Base-by-base conservation (phyloP, 2,797 vertebrate genomes). In the Onychomys torridus region DNA sequence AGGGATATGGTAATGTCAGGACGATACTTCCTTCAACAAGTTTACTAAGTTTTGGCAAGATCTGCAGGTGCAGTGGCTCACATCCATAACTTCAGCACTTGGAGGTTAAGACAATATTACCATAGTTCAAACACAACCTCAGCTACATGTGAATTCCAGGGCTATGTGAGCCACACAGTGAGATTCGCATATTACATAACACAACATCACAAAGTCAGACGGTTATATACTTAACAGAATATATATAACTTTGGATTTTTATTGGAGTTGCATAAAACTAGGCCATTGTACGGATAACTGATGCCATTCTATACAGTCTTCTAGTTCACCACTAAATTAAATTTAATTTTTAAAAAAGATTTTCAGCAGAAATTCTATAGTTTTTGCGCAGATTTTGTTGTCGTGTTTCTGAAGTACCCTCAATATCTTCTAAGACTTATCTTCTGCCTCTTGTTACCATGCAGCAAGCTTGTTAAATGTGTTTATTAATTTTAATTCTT, bases 231-330 rank as follows among this genome's bases (percentile, higher is more conserved):
- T 75, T 75, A 82, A 69, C n/a, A 84, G 23, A 57, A 78, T 37
- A 57, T 21, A 37, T 21, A 59, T 11, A 14, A 81, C 40, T 3
- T 82, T 96, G 10, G 4, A 29, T 90, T 82, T 87, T 65, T 46
- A 78, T 75, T 82, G 40, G 11, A 90, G 52, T 59, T 40, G 46
- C 14, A 78, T 79, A 40, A 75, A 94, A 94, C 88, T 88, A 77
- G 29, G 37, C 34, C 32, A n/a, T 63, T 94, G 83, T 67, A 40
- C 57, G 21, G 40, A 67, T 12, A 59, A 3, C 7, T 75, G 29
- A 61, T 61, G n/a, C 49, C 34, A 86, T 43, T 40, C 13, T 52
- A 46, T 32, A 67, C 3, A 77, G 2, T 37, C 49, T 55, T 95
- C 59, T 76, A 55, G 37, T 71, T 52, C 67, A 87, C 40, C 2